phyloP scores from a whole-genome alignment of 1,140 invertebrate genomes.

The Bicyclus anynana region DNA sequence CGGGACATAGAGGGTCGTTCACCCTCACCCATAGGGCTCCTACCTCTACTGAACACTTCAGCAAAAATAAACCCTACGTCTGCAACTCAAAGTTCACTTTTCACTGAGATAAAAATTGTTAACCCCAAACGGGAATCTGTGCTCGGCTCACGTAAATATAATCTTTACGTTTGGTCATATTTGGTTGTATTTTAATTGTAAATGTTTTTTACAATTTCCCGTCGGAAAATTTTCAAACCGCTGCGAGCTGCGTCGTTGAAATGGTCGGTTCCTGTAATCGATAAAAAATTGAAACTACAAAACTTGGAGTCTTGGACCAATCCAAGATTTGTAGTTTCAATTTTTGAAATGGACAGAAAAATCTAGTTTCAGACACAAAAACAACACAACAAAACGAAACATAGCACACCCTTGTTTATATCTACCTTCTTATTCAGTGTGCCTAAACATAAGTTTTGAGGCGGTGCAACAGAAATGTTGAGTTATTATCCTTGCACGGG shows the following conservation, averaged over 20 bases:
- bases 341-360: too few species aligned
- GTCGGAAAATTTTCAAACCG: neutral
- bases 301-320: too few species aligned
- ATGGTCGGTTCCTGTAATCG: neutral
- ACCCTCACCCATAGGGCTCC: slow-evolving; percentile 3
- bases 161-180: slow-evolving; percentile 3
- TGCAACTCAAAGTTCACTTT: neutral
- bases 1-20: slow-evolving; percentile 26
- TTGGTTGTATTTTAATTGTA: slow-evolving; percentile 8
- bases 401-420: too few species aligned
- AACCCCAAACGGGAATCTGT: neutral
- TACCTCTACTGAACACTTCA: neutral
- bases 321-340: too few species aligned
- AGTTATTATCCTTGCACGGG: too few species aligned
- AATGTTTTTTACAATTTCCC: neutral
- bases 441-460: too few species aligned
- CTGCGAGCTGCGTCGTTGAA: neutral
- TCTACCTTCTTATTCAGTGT: too few species aligned
- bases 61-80: neutral
- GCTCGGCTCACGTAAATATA: neutral
- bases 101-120: neutral
- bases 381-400: too few species aligned
- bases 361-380: too few species aligned
- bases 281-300: neutral
- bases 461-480: too few species aligned